Evolutionary conservation across 2,888 invertebrate genomes (phyloP), one percentile per base, ranked within the genome.

Genomic region (Calameuta filiformis): DNA sequence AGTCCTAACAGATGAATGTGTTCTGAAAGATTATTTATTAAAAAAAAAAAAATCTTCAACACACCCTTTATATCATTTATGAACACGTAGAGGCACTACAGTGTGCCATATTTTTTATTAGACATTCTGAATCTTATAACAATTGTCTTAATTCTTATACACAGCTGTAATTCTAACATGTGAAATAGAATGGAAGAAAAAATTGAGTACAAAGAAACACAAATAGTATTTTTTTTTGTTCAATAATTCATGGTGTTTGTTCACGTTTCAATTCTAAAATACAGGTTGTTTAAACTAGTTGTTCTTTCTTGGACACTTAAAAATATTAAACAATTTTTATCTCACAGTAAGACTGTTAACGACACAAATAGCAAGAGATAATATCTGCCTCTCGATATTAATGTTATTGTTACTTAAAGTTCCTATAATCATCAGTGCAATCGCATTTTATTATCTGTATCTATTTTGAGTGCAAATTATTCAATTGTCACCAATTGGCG

Each of bases 401-500:
- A 40, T 40, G 2, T 40, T 56, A 56, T 2, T 9, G 56, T 56
- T 56, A 23, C 56, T 56, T 56, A 56, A 56, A 56, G 56, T 56
- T 23, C 56, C 56, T 56, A 56, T 56, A 56, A 23, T 23, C 23
- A 56, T 23, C 56, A 23, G 9, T 56, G 56, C 56, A 56, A 56
- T 56, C 23, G 23, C 2, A 56, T 6, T 56, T 56, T 9, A 23
- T 56, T 9, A 23, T 56, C 23, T 56, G 6, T 23, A 56, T 56
- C 9, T 23, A 23, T 9, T 56, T 9, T 9, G 9, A 56, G 9
- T 9, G 56, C 56, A 23, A 23, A 1, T 23, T 0, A 56, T 56
- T 56, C 56, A 56, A 56, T 56, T 56, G 9, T 56, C 56, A 23
- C 56, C 84, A 69, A 86, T 85, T 12, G 94, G 94, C 83, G 92